Base-by-base conservation (phyloP, 2,888 invertebrate species). In the Andrena fulva region DNA sequence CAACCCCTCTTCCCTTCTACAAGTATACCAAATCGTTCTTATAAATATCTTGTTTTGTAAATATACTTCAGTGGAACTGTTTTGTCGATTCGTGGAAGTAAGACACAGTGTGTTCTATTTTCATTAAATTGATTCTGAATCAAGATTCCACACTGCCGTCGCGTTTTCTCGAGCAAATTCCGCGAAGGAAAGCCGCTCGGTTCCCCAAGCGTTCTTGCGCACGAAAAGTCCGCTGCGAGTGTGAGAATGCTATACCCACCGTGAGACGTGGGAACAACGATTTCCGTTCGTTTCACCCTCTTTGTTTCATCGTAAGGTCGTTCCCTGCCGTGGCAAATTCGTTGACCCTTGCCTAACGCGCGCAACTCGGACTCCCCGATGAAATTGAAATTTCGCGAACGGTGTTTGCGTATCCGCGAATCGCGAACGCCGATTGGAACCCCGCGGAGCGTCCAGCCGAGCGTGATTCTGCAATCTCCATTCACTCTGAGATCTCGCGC, bases 211-310 rank as follows among this genome's bases (percentile, higher is more conserved):
- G 71, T 77, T 67, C 74, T 56, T 63, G 50, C 59, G 33, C 12
- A 27, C 66, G 66, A 60, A 48, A 70, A 42, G 5, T 73, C 69
- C 67, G 62, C 29, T 71, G 48, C 76, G 73, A 75, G 76, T 83
- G 75, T 77, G 74, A 82, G 85, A 85, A 85, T 73, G 74, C 79
- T 63, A 60, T 82, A 62, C 74, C 63, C 59, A n/a, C 42, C 10
- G 66, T 33, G 77, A 87, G 85, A 87, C 89, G 89, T 89, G 87
- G 89, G 87, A 89, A 89, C 27, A 56, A 76, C 75, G 63, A 72
- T 81, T 88, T 88, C 89, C 87, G 87, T 77, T 66, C 63, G 78
- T 79, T 80, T 82, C 70, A 76, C 76, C 82, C 77, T 67, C 50
- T 67, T 80, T 63, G 73, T 73, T 68, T 31, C 48, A 16, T 56